These are phyloP conservation scores for Plebejus argus DNA, from an alignment of 2,888 invertebrate genomes.

Conservation along the genomic window DNA sequence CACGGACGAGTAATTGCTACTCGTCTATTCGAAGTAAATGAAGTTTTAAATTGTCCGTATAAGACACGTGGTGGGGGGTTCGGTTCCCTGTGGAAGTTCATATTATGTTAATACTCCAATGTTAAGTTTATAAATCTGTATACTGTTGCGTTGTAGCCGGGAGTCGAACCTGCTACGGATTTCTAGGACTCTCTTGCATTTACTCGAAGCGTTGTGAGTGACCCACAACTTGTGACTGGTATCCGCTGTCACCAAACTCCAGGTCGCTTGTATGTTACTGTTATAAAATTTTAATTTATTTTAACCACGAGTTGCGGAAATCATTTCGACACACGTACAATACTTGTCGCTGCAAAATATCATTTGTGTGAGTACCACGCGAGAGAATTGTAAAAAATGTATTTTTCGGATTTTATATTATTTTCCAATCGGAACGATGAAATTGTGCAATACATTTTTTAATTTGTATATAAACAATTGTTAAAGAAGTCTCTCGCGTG, in stretches of 20 bases:
- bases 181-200: slow-evolving; percentile 28
- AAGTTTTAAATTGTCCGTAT: slow-evolving; percentile 3
- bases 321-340: neutral
- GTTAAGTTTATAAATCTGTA: slow-evolving; percentile 29
- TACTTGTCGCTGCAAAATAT: neutral
- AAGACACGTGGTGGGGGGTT: neutral
- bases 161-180: neutral
- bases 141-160: slow-evolving; percentile 21
- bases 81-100: neutral
- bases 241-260: neutral
- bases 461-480: neutral
- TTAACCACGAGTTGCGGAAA: slow-evolving; percentile 16
- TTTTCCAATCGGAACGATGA: neutral
- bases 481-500: neutral
- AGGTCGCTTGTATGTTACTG: slow-evolving; percentile 8
- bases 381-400: neutral
- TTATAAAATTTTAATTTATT: slow-evolving; percentile 4
- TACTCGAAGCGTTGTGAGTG: slow-evolving; percentile 29
- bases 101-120: slow-evolving; percentile 20
- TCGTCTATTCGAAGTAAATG: slow-evolving; percentile 15
- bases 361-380: neutral
- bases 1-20: neutral
- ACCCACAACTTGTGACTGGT: too few species aligned
- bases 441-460: slow-evolving; percentile 25
- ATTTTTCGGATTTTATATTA: neutral